A percentile compares a stretch with the other conserved stretches of the same genome.
phyloP scores from a whole-genome alignment of 2,888 invertebrate genomes.

The Cacoxenus indagator region DNA sequence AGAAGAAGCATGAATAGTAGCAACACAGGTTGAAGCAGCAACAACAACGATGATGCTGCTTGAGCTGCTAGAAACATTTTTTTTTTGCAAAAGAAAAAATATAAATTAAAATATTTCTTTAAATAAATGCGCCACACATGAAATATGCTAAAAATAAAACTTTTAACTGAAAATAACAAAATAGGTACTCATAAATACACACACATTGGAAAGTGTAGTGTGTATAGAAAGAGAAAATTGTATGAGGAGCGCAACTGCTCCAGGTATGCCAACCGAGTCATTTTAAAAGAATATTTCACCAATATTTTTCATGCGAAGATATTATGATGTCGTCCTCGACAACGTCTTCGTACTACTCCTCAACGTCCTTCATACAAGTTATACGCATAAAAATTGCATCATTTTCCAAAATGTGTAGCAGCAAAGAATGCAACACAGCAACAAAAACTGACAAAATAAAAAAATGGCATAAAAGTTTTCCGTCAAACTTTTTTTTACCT shows the following conservation, averaged over 20 bases:
- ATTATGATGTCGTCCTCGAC: not conserved
- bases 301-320: constrained; percentile 27
- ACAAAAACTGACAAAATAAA: constrained; percentile 27
- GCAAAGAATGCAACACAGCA: not conserved
- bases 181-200: constrained; percentile 51
- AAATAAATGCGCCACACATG: constrained; percentile 46
- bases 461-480: constrained; percentile 38
- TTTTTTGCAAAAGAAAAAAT: too few species aligned
- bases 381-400: constrained; percentile 62
- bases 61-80: too few species aligned
- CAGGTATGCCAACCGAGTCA: not conserved
- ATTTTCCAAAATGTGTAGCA: constrained; percentile 43
- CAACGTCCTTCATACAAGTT: constrained; percentile 50
- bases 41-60: too few species aligned
- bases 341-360: constrained; percentile 12
- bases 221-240: too few species aligned
- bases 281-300: constrained; percentile 51
- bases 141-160: constrained; percentile 62
- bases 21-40: not conserved
- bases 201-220: too few species aligned
- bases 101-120: constrained; percentile 13
- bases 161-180: constrained; percentile 58
- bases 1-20: too few species aligned
- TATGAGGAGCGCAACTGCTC: not conserved
- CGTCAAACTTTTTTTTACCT: constrained; percentile 39